Conservation (phyloP, 2,888 invertebrate genomes). For the Cephus nigrinus region DNA sequence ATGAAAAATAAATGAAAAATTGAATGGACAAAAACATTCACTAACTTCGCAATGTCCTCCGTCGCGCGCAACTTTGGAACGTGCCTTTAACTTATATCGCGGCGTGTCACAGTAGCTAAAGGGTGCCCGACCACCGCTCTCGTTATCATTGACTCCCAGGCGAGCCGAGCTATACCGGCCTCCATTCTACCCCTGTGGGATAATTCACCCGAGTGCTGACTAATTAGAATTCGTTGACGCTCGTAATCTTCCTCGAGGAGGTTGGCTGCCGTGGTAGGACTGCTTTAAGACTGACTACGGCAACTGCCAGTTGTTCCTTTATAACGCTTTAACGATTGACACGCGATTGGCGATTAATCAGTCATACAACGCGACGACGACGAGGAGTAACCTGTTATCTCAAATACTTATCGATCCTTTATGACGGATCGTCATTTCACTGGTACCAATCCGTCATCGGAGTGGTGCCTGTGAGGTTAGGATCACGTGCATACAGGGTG, state of each 20-base stretch:
- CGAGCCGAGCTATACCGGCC: background rate
- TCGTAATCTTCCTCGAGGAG: conserved; percentile 29
- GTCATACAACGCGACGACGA: background rate
- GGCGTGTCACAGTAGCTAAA: conserved; percentile 1
- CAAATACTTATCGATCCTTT: background rate
- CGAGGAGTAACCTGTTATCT: background rate
- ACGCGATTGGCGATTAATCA: background rate
- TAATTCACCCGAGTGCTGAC: conserved; percentile 46
- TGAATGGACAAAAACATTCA: background rate
- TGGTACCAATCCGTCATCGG: too few species aligned
- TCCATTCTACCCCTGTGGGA: conserved; percentile 14
- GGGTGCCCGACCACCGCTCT: conserved; percentile 4
- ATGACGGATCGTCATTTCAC: background rate
- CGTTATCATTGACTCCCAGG: conserved; percentile 10
- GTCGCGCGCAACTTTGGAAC: background rate
- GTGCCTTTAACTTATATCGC: background rate
- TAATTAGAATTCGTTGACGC: conserved; percentile 51
- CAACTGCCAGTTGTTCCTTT: background rate
- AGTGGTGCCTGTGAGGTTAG: too few species aligned
- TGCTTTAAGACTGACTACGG: background rate
- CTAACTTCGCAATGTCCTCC: background rate
- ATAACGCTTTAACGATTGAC: background rate
- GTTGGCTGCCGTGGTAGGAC: background rate
- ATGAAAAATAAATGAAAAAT: background rate
- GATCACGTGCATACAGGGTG: too few species aligned